Base-by-base conservation (phyloP, 1,140 invertebrate species). In the Pseudobourletiella spinata region DNA sequence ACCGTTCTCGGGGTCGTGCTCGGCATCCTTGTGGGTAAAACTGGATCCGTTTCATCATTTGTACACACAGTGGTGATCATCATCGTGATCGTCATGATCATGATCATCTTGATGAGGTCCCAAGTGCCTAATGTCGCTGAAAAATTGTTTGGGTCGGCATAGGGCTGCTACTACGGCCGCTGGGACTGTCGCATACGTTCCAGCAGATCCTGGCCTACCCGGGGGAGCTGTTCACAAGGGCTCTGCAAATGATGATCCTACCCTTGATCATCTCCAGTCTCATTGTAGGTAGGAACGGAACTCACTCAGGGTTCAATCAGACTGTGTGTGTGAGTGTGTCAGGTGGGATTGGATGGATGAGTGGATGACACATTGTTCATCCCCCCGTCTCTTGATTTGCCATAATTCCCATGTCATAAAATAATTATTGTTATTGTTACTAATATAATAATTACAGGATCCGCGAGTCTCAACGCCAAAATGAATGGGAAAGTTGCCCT, bases 221-320 rank as follows among this genome's bases (percentile, higher is more conserved):
- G n/a, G 89, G 90, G 54, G 90, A 93, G 72, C 78, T 93, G 8
- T 92, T 93, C 73, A 91, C 92, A 86, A 82, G 90, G 70, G 78
- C 90, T 28, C 76, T 91, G 8, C 91, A 93, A 75, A 78, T 92
- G 59, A 88, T 92, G 84, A 91, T 93, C 71, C 75, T 93, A 59
- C 90, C 89, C 15, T 76, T 93, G 66, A 87, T 93, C 59, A 89
- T 95, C 63, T 88, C 90, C 44, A 91, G 89, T 70, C 76, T 93
- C n/a, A 88, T 93, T 71, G 84, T 88, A 70, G 84, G 84, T 81
- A 77, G 76, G 74, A n/a, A n/a, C 71, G 52, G 20, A 42, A 14
- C 18, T 42, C 18, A 42, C 14, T 42, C 11, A 14, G 18, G 35
- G 14, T 42, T 42, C 18, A 42, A 18, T 14, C 35, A 42, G 35